These are phyloP conservation scores for Halcyon malimbica DNA, from an alignment of 2,113 vertebrate genomes.

Conservation along the genomic window DNA sequence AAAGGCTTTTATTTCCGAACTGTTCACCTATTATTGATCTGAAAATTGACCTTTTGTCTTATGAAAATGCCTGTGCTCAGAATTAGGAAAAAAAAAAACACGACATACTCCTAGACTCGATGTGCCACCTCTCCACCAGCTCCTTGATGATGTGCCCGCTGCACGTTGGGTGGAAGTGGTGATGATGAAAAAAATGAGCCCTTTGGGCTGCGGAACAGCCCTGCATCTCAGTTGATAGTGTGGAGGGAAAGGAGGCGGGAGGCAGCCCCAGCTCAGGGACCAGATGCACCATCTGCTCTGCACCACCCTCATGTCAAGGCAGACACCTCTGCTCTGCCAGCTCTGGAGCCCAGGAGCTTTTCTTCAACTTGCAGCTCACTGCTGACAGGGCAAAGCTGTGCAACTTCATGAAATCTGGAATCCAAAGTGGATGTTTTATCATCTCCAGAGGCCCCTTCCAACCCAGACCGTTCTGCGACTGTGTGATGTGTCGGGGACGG, in stretches of 20 bases:
- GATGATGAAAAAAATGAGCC: not conserved
- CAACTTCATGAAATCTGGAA: not conserved
- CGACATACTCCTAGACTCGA: not conserved
- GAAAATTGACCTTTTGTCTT: not conserved
- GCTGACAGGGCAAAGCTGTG: not conserved
- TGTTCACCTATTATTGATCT: not conserved
- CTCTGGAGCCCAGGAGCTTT: fast-evolving
- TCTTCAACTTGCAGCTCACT: not conserved
- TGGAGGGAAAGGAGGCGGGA: not conserved
- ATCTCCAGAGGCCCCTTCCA: not conserved
- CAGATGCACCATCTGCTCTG: not conserved
- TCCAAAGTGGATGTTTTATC: not conserved
- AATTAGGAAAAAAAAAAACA: not conserved
- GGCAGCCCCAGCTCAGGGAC: not conserved
- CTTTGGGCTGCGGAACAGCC: not conserved
- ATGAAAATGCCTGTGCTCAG: not conserved
- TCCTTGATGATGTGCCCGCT: not conserved
- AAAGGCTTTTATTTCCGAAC: constrained; percentile 35
- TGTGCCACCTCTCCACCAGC: not conserved
- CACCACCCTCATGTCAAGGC: not conserved
- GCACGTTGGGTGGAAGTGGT: not conserved
- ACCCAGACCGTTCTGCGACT: not conserved
- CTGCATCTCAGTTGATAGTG: not conserved
- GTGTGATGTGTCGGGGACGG: too few species aligned
- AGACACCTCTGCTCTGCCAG: not conserved